These are phyloP conservation scores for Petrosia ficiformis DNA, from an alignment of 37 sponge, comb jelly and placozoan species.

Conservation along the genomic window DNA sequence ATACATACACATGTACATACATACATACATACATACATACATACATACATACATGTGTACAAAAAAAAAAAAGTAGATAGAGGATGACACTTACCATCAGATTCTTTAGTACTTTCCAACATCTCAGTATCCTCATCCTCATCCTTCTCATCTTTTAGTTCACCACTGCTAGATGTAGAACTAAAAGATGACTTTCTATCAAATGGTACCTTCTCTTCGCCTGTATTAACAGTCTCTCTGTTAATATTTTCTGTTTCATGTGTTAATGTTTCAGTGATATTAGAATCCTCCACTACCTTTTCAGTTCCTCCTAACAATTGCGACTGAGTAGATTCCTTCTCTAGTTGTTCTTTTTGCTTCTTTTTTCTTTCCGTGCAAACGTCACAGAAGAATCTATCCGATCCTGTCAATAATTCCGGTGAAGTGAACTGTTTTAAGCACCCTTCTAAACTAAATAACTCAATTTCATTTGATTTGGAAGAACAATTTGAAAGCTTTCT, in stretches of 20 bases:
- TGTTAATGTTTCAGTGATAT: not conserved
- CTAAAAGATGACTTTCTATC: not conserved
- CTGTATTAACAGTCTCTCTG: too few species aligned
- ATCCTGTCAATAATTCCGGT: slow-evolving; percentile 66
- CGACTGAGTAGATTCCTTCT: not conserved
- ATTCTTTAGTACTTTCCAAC: not conserved
- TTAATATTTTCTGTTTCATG: not conserved
- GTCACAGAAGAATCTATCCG: slow-evolving; percentile 75
- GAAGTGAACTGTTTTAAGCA: slow-evolving; percentile 63
- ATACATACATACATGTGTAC: too few species aligned
- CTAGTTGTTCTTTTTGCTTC: not conserved
- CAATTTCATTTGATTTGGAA: too few species aligned
- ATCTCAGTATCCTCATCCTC: not conserved
- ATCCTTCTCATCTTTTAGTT: too few species aligned
- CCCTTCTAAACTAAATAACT: slow-evolving; percentile 25
- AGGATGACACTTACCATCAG: slow-evolving; percentile 23
- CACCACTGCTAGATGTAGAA: not conserved
- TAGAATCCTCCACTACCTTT: not conserved
- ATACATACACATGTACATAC: too few species aligned
- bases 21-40: too few species aligned
- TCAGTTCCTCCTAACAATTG: too few species aligned
- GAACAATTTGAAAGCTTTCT: too few species aligned
- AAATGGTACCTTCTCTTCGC: not conserved
- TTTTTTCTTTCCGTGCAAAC: slow-evolving; percentile 48
- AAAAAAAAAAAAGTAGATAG: too few species aligned